Evolutionary conservation across 2,888 invertebrate species (phyloP).

Genomic region (Melanostoma scalare): DNA sequence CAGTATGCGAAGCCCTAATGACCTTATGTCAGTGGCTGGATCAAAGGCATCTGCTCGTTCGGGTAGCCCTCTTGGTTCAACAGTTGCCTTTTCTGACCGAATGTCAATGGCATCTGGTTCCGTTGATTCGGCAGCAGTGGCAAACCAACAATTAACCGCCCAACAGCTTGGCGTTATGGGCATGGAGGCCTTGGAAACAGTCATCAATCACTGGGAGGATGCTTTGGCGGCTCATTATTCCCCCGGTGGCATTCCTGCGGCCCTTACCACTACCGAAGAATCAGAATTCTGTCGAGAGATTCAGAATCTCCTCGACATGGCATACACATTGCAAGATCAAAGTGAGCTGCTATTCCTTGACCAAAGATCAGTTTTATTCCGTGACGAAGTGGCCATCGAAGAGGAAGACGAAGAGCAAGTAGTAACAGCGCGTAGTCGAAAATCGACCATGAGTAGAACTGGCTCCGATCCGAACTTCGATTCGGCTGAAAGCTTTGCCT

Average conservation of each 20-base stretch:
- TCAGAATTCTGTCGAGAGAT: constrained; percentile 92
- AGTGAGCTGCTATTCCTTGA: constrained; percentile 94
- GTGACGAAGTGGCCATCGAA: constrained; percentile 87
- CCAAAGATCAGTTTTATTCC: constrained; percentile 93
- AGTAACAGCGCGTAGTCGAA: constrained; percentile 75
- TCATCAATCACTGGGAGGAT: constrained; percentile 97
- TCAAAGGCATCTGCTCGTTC: constrained; percentile 85
- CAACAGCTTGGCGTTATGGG: constrained; percentile 96
- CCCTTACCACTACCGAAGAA: constrained; percentile 91
- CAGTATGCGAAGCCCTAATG: constrained; percentile 88
- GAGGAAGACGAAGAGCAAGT: constrained; percentile 78
- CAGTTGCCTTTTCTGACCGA: constrained; percentile 85
- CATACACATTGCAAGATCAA: constrained; percentile 92
- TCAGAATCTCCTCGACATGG: constrained; percentile 91
- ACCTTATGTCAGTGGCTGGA: constrained; percentile 86
- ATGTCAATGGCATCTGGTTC: constrained; percentile 88
- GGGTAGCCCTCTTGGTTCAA: constrained; percentile 85
- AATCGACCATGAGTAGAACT: constrained; percentile 79
- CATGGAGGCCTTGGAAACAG: constrained; percentile 95
- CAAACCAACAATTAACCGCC: constrained; percentile 87
- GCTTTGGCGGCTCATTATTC: constrained; percentile 91
- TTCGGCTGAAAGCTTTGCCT: constrained; percentile 97
- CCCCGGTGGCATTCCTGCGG: constrained; percentile 82
- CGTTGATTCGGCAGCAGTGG: constrained; percentile 83
- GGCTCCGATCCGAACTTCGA: constrained; percentile 87